Evolutionary conservation across 2,888 invertebrate species (phyloP).

Genomic region (Seira musarum): DNA sequence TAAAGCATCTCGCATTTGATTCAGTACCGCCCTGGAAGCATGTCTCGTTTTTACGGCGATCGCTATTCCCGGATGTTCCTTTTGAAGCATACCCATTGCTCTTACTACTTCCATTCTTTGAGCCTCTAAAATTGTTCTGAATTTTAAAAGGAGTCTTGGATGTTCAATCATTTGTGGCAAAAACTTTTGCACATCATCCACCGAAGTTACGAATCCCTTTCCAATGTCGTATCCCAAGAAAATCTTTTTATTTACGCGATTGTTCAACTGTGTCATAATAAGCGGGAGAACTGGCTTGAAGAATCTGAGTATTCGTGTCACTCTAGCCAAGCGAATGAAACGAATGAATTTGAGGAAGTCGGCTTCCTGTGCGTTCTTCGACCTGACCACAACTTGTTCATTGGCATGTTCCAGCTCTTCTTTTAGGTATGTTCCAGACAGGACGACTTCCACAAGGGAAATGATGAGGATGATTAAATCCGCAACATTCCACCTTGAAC

Average conservation of each 20-base stretch:
- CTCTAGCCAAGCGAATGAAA: constrained; percentile 73
- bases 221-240: constrained; percentile 79
- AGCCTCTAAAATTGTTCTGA: constrained; percentile 68
- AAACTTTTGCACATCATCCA: constrained; percentile 77
- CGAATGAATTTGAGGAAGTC: constrained; percentile 75
- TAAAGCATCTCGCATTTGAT: constrained; percentile 76
- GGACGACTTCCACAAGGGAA: constrained; percentile 71
- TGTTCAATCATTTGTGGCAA: constrained; percentile 75
- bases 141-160: constrained; percentile 71
- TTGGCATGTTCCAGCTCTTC: constrained; percentile 62
- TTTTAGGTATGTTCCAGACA: constrained; percentile 74
- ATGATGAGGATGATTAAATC: constrained; percentile 60
- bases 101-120: constrained; percentile 74
- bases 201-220: constrained; percentile 78
- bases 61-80: constrained; percentile 78
- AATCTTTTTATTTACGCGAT: constrained; percentile 76
- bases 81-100: constrained; percentile 76
- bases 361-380: constrained; percentile 73
- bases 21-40: constrained; percentile 78
- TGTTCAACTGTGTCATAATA: constrained; percentile 75
- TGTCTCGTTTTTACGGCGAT: constrained; percentile 80
- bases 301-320: constrained; percentile 73
- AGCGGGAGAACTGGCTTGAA: constrained; percentile 74
- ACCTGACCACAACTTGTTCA: constrained; percentile 51
- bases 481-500: constrained; percentile 61